phyloP scores from a whole-genome alignment of 1,140 invertebrate species.

The Drosophila mojavensis region DNA sequence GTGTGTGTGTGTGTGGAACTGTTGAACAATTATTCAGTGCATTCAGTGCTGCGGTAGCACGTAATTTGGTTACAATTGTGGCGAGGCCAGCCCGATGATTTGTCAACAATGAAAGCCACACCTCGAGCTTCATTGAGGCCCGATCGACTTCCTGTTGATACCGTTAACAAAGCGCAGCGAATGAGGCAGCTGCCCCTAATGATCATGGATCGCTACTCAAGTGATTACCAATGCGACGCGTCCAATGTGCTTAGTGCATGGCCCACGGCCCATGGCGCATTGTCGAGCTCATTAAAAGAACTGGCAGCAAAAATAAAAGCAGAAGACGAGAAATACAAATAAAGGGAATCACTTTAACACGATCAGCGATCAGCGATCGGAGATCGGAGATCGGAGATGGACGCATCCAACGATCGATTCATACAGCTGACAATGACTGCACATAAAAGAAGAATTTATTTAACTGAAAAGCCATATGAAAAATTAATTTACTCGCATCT shows the following conservation, averaged over 20 bases:
- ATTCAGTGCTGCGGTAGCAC: slow-evolving; percentile 48
- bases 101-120: slow-evolving; percentile 60
- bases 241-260: slow-evolving; percentile 55
- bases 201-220: slow-evolving; percentile 68
- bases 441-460: slow-evolving; percentile 58
- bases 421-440: slow-evolving; percentile 60
- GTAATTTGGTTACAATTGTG: slow-evolving; percentile 78
- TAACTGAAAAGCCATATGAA: slow-evolving; percentile 65
- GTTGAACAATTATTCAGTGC: slow-evolving; percentile 36
- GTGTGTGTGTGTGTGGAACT: too few species aligned
- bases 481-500: slow-evolving; percentile 75
- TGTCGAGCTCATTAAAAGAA: slow-evolving; percentile 76
- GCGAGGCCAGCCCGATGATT: slow-evolving; percentile 32
- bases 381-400: slow-evolving; percentile 6
- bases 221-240: slow-evolving; percentile 75
- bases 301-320: slow-evolving; percentile 15
- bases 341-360: slow-evolving; percentile 71
- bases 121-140: slow-evolving; percentile 43
- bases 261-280: slow-evolving; percentile 51
- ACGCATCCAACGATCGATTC: slow-evolving; percentile 25
- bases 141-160: slow-evolving; percentile 44
- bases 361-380: slow-evolving; percentile 52
- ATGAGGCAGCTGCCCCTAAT: slow-evolving; percentile 67
- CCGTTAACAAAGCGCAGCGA: slow-evolving; percentile 80
- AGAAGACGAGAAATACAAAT: slow-evolving; percentile 11